Conservation (phyloP, 2,888 invertebrate genomes). For the Alcis repandata region DNA sequence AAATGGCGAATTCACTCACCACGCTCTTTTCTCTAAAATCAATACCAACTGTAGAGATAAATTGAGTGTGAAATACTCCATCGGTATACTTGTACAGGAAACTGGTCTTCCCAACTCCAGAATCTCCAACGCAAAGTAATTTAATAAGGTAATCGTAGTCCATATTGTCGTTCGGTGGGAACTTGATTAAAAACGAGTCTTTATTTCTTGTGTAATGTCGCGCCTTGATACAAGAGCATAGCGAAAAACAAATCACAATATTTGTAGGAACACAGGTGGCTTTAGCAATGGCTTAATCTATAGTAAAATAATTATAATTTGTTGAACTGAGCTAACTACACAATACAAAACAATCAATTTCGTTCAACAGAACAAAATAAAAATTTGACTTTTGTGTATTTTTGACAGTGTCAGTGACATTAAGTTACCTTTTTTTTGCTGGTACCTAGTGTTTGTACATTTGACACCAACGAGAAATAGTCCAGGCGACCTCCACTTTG, state of each 20-base stretch:
- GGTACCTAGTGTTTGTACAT: no score
- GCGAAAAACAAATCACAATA: neutral
- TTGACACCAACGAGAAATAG: no score
- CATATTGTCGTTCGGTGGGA: slow-evolving; percentile 72
- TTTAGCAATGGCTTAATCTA: no score
- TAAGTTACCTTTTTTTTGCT: no score
- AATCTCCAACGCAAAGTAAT: slow-evolving; percentile 97
- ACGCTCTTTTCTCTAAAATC: slow-evolving; percentile 98
- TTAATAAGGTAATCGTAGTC: slow-evolving; percentile 97
- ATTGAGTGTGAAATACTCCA: slow-evolving; percentile 95
- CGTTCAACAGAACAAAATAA: no score
- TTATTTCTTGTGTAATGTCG: slow-evolving; percentile 10
- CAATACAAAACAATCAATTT: no score
- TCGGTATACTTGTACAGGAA: slow-evolving; percentile 98
- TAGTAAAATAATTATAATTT: no score
- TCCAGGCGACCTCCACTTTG: no score
- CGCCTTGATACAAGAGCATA: slow-evolving; percentile 8
- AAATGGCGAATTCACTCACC: slow-evolving; percentile 82
- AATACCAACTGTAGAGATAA: slow-evolving; percentile 98
- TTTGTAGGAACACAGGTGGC: neutral
- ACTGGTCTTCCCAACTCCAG: slow-evolving; percentile 98
- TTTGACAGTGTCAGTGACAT: no score
- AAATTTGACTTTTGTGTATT: no score
- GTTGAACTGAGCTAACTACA: no score
- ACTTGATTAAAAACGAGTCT: neutral